Base-by-base conservation (phyloP, 2,797 vertebrate species). In the Acanthopagrus latus region DNA sequence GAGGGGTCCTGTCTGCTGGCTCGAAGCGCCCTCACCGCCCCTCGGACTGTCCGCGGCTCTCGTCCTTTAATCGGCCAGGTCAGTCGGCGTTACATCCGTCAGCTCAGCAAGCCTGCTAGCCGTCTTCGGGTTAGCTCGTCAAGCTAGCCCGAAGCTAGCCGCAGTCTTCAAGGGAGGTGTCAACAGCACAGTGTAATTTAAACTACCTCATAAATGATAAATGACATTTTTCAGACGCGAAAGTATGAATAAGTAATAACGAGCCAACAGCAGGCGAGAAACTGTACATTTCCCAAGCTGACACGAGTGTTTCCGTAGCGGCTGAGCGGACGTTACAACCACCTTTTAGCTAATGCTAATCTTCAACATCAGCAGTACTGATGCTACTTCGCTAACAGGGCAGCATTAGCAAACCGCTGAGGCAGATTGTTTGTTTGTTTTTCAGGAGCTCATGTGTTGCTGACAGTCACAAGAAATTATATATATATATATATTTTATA, bases 21-120 rank as follows among this genome's bases (percentile, higher is more conserved):
- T 20, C 20, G 29, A 68, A 78, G 51, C 69, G 29, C 59, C 63
- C 41, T 10, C 60, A 3, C 44, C n/a, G 18, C 48, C 48, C 23
- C 70, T 21, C 16, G 60, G 68, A 83, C 80, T 80, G 64, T 43
- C 74, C 56, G 76, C 73, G 59, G 54, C 66, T 78, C 50, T 64
- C 71, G 71, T 87, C 88, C 86, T 88, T 80, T 71, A 50, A 54
- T 68, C 85, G 64, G 56, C 64, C 90, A 91, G 92, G 92, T 93
- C 78, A 86, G 90, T 89, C 57, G 1, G 50, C 20, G 67, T 71
- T 60, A 65, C 79, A 54, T 66, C 83, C 79, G 76, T 64, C 71
- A 57, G 47, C 23, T 75, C 55, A 43, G 72, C 47, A 52, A 27
- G 29, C 74, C 47, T 23, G 69, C 77, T 80, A 75, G 71, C 79